Base-by-base conservation (phyloP, 2,888 invertebrate species). In the Ochlodes sylvanus region DNA sequence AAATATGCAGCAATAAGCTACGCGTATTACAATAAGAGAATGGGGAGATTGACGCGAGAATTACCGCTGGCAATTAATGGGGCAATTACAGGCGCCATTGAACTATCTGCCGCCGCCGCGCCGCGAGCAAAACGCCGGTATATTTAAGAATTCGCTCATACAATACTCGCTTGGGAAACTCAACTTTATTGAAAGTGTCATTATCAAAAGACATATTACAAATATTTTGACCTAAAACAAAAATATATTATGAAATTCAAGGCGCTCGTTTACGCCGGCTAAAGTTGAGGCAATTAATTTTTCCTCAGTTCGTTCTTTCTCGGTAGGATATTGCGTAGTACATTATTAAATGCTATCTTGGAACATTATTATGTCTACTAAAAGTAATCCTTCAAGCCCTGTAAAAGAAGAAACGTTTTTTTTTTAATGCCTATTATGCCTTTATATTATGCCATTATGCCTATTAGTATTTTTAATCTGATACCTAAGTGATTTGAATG, bases 1-100 rank as follows among this genome's bases (percentile, higher is more conserved):
- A 9, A 19, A 47, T 5, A 63, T 7, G 7, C 41, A 32, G 44
- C 34, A 61, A 61, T 32, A 54, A 27, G 44, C 9, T 56, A 47
- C 63, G 34, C 44, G 7, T 54, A 47, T 56, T 42, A 34, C 55
- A 42, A 55, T 44, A 32, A 55, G 10, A 63, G 44, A 64, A 56
- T 56, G 34, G n/a, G n/a, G 12, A 47, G 47, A 56, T 57, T 64
- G 64, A 64, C 21, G 34, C n/a, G 34, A 57, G 6, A 60, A 64
- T 58, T 58, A 41, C 50, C 41, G 21, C 15, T 41, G 41, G 50
- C 50, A 65, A 65, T 65, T 58, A 65, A 65, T 65, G 47, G 19
- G 50, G 50, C 62, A 62, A 62, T 62, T 65, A 65, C 15, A 65
- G 50, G 65, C 58, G 58, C 50, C 65, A 64, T 64, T 64, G 57